Conservation (phyloP, 2,797 vertebrate genomes). For the Alauda arvensis region DNA sequence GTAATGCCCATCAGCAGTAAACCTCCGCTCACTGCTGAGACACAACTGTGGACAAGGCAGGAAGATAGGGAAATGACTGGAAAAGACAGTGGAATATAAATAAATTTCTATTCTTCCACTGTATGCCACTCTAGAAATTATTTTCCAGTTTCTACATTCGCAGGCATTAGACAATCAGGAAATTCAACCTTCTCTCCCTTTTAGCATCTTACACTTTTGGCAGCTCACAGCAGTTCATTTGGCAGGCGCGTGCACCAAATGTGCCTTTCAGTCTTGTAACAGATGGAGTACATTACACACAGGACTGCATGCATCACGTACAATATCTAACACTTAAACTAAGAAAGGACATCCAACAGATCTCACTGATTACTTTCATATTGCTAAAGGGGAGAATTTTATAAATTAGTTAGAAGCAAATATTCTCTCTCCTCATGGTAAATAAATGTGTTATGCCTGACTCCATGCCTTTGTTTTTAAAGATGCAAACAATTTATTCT, state of each 20-base stretch:
- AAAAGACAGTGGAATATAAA: not conserved
- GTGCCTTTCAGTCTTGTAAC: conserved; percentile 54
- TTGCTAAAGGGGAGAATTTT: not conserved
- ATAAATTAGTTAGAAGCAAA: not conserved
- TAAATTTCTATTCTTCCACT: conserved; percentile 9
- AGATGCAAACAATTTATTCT: not conserved
- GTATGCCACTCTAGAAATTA: not conserved
- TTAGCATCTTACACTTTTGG: conserved; percentile 48
- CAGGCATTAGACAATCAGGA: conserved; percentile 12
- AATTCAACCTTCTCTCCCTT: conserved; percentile 40
- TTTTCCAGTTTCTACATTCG: conserved; percentile 16
- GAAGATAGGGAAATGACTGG: not conserved
- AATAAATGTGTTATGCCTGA: not conserved
- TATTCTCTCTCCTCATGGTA: not conserved
- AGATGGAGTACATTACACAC: conserved; percentile 59
- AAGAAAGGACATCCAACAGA: conserved; percentile 26
- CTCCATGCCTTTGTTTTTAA: not conserved
- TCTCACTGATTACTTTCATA: conserved; percentile 5
- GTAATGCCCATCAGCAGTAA: not conserved
- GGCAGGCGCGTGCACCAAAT: conserved; percentile 58
- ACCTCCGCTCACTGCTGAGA: conserved; percentile 7
- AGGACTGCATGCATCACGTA: conserved; percentile 30
- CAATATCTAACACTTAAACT: conserved; percentile 27
- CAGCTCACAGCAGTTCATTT: conserved; percentile 52
- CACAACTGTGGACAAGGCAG: not conserved